A percentile compares a stretch with the other conserved stretches of the same genome.
These are phyloP conservation scores for Vombatus ursinus DNA, from an alignment of 2,113 vertebrate genomes.

Conservation along the genomic window DNA sequence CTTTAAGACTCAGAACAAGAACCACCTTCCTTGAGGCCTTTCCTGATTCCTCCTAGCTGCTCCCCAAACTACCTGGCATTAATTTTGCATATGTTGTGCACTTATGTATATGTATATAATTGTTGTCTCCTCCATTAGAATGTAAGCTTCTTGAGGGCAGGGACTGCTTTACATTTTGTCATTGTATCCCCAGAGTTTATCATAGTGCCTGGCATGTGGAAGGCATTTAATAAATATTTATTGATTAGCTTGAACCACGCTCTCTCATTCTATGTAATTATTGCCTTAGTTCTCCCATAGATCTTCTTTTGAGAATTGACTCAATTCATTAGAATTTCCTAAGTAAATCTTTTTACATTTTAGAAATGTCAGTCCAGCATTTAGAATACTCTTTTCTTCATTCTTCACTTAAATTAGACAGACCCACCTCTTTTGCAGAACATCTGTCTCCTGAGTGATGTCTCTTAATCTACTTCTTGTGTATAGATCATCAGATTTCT, in stretches of 20 bases:
- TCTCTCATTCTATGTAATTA: neutral
- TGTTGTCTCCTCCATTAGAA: too few species aligned
- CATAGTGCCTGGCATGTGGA: neutral
- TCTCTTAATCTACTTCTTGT: neutral
- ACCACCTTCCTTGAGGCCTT: too few species aligned
- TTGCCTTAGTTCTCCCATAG: neutral
- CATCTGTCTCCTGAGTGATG: neutral
- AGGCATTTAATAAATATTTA: neutral
- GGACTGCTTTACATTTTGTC: neutral
- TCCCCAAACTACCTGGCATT: too few species aligned
- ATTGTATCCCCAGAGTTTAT: neutral
- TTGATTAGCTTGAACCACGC: neutral
- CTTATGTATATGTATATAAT: too few species aligned
- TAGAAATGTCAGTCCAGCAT: neutral
- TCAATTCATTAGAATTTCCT: neutral
- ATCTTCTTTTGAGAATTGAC: neutral
- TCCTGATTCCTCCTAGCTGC: too few species aligned
- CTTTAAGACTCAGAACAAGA: too few species aligned
- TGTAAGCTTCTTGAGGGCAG: too few species aligned
- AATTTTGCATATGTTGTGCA: too few species aligned
- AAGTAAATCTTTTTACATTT: neutral
- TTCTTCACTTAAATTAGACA: neutral
- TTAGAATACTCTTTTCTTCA: neutral
- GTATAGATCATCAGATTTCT: neutral
- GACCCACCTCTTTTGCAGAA: neutral